These are phyloP conservation scores for Ariolimax columbianus DNA, from an alignment of 2,888 invertebrate species.

Conservation along the genomic window DNA sequence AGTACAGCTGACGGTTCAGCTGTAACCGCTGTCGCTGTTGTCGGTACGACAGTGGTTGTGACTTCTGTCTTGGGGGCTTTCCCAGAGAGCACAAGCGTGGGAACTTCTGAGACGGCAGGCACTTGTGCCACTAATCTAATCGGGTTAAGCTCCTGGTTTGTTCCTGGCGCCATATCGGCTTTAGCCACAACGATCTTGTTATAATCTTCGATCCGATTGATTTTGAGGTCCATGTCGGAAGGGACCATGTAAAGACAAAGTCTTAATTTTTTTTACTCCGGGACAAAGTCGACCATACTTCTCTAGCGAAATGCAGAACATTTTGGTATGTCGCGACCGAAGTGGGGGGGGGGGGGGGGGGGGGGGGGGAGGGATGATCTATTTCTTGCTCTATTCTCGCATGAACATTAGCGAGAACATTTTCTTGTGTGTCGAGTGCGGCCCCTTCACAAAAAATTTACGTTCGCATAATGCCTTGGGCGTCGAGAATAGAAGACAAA, in stretches of 20 bases:
- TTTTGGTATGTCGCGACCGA: not conserved
- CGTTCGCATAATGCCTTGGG: not conserved
- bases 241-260: constrained; percentile 1
- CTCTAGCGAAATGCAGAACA: not conserved
- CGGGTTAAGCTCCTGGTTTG: not conserved
- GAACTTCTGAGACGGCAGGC: no score
- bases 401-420: not conserved
- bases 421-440: not conserved
- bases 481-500: not conserved
- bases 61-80: no score
- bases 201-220: not conserved
- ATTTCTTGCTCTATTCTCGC: not conserved
- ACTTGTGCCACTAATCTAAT: not conserved
- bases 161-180: not conserved
- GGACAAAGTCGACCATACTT: not conserved
- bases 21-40: not conserved
- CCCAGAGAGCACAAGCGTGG: no score
- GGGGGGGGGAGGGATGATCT: not conserved
- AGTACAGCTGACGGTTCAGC: not conserved
- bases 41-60: no score
- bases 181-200: not conserved
- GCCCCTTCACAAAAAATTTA: not conserved
- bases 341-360: not conserved
- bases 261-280: no score
- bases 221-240: not conserved